Percentiles rank a stretch among this genome's conserved stretches.
phyloP scores from a whole-genome alignment of 2,797 vertebrate genomes.

The Pygocentrus nattereri region DNA sequence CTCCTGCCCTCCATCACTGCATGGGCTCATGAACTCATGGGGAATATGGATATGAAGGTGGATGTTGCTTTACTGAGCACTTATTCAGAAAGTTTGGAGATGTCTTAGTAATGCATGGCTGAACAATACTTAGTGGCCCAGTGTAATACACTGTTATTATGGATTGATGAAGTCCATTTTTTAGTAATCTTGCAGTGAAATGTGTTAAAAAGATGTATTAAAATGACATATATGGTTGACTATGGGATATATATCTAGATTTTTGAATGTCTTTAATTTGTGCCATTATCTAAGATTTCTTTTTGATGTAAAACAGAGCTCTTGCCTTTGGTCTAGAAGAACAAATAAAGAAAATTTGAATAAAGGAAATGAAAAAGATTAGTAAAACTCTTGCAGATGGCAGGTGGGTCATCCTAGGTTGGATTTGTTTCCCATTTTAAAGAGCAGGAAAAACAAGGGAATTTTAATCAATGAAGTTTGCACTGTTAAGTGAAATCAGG shows the following conservation, averaged over 20 bases:
- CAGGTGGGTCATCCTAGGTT: neutral
- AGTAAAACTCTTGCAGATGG: neutral
- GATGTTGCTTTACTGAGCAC: neutral
- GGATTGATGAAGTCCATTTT: too few relatives aligned
- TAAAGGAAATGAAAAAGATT: conserved; percentile 2
- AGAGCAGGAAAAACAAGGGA: neutral
- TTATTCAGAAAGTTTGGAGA: neutral
- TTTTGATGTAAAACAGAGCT: neutral
- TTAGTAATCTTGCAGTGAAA: neutral
- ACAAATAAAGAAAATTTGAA: neutral
- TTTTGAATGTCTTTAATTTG: too few relatives aligned
- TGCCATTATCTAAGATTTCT: neutral
- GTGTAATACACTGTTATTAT: neutral
- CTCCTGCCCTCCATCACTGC: neutral
- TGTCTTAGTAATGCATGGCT: neutral
- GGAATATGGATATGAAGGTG: neutral
- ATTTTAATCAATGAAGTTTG: conserved; percentile 15
- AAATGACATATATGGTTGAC: too few relatives aligned
- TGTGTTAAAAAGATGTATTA: too few relatives aligned
- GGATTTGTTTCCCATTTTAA: neutral
- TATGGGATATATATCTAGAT: too few relatives aligned
- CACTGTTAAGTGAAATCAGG: neutral
- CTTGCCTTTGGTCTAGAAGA: neutral
- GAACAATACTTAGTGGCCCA: neutral
- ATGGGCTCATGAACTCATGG: neutral